phyloP scores from a whole-genome alignment of 1,140 invertebrate species.

The Neotoxoptera formosana region DNA sequence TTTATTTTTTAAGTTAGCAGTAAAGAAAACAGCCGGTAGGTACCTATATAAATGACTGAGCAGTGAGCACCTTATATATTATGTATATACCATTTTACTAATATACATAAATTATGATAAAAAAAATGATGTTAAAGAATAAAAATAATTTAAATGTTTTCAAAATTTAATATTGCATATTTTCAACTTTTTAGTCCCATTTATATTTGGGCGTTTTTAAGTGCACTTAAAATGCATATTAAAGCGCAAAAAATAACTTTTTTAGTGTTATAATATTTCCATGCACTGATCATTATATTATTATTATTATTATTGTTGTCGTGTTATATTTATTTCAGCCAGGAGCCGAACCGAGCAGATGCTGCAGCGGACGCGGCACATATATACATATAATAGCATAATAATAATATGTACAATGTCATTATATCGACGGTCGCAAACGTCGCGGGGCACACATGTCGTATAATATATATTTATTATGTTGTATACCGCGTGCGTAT shows the following conservation, averaged over 20 bases:
- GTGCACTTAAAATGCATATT: neutral
- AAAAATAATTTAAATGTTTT: neutral
- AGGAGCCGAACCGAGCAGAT: neutral
- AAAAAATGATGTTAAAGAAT: neutral
- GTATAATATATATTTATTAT: conserved; percentile 25
- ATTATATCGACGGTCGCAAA: conserved; percentile 41
- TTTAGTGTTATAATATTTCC: neutral
- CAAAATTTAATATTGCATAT: neutral
- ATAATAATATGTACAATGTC: conserved; percentile 19
- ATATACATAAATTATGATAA: neutral
- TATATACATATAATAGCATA: neutral
- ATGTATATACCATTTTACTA: neutral
- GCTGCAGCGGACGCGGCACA: conserved; percentile 5
- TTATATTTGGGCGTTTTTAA: neutral
- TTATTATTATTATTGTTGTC: neutral
- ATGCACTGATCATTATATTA: neutral
- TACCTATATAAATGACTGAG: neutral
- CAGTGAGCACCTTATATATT: neutral
- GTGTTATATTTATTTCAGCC: neutral
- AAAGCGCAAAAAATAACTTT: neutral
- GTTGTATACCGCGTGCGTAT: neutral
- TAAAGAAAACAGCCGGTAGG: neutral
- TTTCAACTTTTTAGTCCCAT: neutral
- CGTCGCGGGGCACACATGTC: conserved; percentile 20
- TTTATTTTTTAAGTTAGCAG: neutral